Percentiles rank a stretch among this genome's conserved stretches.
Evolutionary conservation across 2,113 vertebrate species (phyloP).

Genomic region (Drymodes brunneopygia): DNA sequence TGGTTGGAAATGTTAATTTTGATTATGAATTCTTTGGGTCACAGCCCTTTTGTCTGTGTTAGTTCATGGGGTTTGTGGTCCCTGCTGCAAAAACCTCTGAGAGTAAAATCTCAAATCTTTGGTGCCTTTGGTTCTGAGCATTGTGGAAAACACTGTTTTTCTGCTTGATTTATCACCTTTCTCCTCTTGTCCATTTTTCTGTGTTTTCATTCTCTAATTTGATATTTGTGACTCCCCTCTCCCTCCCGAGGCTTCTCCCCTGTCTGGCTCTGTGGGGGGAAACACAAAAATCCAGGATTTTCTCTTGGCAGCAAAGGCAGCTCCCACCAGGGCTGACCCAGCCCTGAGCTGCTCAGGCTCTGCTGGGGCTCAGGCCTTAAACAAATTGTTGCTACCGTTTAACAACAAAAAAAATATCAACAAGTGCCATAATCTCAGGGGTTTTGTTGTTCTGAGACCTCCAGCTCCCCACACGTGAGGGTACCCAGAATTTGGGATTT

Average conservation of each 20-base stretch:
- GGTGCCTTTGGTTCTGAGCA: too few relatives aligned
- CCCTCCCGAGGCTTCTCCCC: background rate
- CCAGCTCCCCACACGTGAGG: rapidly evolving
- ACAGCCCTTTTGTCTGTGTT: rapidly evolving
- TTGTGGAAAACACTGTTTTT: rapidly evolving
- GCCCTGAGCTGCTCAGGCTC: background rate
- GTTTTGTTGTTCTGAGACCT: background rate
- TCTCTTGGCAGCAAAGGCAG: background rate
- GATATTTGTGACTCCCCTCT: rapidly evolving
- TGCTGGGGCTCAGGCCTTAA: background rate
- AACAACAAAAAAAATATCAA: too few relatives aligned
- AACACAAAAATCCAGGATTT: background rate
- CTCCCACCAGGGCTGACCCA: background rate
- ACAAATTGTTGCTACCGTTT: background rate
- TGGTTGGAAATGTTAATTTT: background rate
- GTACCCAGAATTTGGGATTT: background rate
- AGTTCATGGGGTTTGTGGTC: background rate
- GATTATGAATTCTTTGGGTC: background rate
- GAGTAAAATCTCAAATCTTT: background rate
- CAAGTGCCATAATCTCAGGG: rapidly evolving
- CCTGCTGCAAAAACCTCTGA: background rate
- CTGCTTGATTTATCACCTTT: background rate
- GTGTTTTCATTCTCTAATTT: background rate
- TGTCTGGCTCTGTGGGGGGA: background rate
- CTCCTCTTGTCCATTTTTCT: background rate